These are phyloP conservation scores for Epizoanthus scotinus DNA, from an alignment of 92 coral and sea anemone species.

Conservation along the genomic window DNA sequence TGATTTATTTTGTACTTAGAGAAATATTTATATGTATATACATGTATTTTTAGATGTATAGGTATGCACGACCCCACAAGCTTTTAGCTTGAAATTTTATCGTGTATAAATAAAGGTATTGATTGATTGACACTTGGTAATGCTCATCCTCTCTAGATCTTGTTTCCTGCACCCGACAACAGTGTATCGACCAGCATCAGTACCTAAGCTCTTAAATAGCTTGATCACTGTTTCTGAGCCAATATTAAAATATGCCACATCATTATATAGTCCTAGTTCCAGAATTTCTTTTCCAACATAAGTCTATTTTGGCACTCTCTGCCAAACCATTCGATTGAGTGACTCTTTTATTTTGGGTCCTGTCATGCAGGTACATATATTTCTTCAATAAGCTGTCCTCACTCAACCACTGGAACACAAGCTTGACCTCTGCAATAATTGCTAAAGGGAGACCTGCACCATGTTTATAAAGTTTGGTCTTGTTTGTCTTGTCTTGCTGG, in stretches of 20 bases:
- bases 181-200: constrained; percentile 30
- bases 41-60: no score
- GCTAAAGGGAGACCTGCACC: constrained; percentile 37
- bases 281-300: constrained; percentile 37
- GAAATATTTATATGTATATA: no score
- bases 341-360: constrained; percentile 49
- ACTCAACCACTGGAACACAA: constrained; percentile 13
- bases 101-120: no score
- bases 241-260: constrained; percentile 44
- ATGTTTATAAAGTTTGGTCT: constrained; percentile 25
- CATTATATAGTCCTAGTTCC: constrained; percentile 55
- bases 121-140: no score
- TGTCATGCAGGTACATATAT: constrained; percentile 40
- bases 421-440: constrained; percentile 1
- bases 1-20: no score
- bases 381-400: constrained; percentile 13
- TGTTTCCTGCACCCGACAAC: constrained; percentile 12
- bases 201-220: constrained; percentile 20
- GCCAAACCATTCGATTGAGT: constrained; percentile 43
- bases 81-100: no score
- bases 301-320: constrained; percentile 36
- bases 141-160: constrained; percentile 10
- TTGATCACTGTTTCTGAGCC: constrained; percentile 25
- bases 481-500: constrained; percentile 30
- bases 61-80: no score